Base-by-base conservation (phyloP, 2,888 invertebrate genomes). In the Protodeltote pygarga region DNA sequence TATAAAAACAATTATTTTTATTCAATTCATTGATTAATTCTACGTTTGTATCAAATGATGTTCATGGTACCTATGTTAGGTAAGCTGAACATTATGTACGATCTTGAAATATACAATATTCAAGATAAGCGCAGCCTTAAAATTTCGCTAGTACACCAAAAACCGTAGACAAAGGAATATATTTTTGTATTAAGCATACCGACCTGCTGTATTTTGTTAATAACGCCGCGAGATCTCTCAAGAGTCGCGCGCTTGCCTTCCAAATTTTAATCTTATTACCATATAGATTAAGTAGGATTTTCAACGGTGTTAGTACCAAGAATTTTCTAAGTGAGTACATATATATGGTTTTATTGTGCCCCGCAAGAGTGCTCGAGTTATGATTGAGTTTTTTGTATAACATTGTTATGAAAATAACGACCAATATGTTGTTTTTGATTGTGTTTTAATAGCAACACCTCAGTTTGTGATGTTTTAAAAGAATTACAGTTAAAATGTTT, bases 161-260 rank as follows among this genome's bases (percentile, higher is more conserved):
- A 39, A 65, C 55, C 54, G 71, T 68, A 77, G 75, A 77, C 76
- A 76, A 73, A 75, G 68, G 74, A 77, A 79, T 77, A 79, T 80
- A 74, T 79, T 79, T 77, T 77, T 71, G 73, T 79, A 80, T 79
- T 78, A 78, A 73, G 71, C 77, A 78, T 77, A 75, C 76, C 73
- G 48, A 70, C 70, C 66, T 65, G 62, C 67, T 73, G 73, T 77
- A 73, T 79, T 78, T 77, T 66, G 72, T 74, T 79, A 79, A 76
- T 77, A 79, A 74, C 65, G 61, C 64, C 35, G 33, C 55, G 42
- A 61, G 60, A 55, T 60, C 59, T 59, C 41, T 62, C 45, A 57
- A 58, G 40, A 58, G 52, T 40, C 50, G 40, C 34, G 27, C 24
- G 42, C 37, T 44, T 53, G 50, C 44, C 38, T 57, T 20, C 33